Evolutionary conservation across 1,140 invertebrate species (phyloP), one percentile per base, ranked within the genome.

Genomic region (Eurosta solidaginis): DNA sequence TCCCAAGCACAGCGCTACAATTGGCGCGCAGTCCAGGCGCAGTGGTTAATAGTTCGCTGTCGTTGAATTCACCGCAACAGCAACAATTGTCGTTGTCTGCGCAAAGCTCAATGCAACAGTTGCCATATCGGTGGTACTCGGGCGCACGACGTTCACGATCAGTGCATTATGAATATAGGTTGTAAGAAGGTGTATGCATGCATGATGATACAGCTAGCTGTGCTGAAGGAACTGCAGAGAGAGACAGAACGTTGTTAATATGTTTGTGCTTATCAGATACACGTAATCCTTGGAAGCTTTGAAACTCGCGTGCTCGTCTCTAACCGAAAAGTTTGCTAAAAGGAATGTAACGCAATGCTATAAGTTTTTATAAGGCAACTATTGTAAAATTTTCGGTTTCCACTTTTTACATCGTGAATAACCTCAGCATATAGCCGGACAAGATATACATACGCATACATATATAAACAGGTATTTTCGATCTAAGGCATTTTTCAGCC

Each of bases 101-200:
- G 76, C 73, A 76, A 22, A 80, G 81, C 0, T 82, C 82, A 3
- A 82, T 85, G 73, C 76, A 79, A 40, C 81, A 83, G 0, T 80
- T 86, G 1, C 84, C 84, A 1, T 86, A 86, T 81, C 85, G 85
- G 50, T 86, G 85, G 85, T 86, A 86, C 54, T 86, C 85, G 20
- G 85, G 85, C 17, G 83, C 84, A n/a, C 73, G 85, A n/a, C 85
- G 85, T 17, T 86, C 85, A 1, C 83, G 85, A 4, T 86, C 85
- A 3, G 85, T 85, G 0, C 83, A 86, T 78, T 86, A 86, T 54
- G 85, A 86, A 59, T 86, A 86, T 73, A 79, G 82, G 2, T 80
- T 86, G 81, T 86, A 86, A 80, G 33, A 22, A 20, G 10, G 22
- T 17, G 20, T 20, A 20, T 14, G n/a, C n/a, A n/a, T n/a, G n/a